Evolutionary conservation across 2,797 vertebrate species (phyloP), one percentile per base, ranked within the genome.

Genomic region (Crenuchus spilurus): DNA sequence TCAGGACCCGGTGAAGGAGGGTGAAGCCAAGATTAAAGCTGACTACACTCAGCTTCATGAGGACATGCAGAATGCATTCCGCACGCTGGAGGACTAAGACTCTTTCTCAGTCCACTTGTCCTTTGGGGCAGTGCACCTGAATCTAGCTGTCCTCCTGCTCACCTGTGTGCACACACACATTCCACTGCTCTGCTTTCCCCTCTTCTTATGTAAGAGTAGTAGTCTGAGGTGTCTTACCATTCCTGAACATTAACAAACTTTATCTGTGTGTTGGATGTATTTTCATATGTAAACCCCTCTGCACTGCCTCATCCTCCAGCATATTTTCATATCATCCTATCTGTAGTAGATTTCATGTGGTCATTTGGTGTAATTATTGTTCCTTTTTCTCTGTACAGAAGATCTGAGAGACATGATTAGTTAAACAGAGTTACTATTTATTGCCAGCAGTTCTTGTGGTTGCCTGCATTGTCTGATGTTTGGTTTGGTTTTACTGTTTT

Each of bases 61-160:
- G 88, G 97, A 99, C 82, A 99, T 99, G 97, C 97, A 98, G 90
- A 99, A 96, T 49, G 90, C 93, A 51, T 99, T 99, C 93, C 93
- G 96, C 81, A 94, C 95, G 64, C 92, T 99, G 82, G 97, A 99
- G 75, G 92, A 93, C 80, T 93, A 76, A 87, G 1, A 31, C 74
- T 37, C 22, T 30, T 22, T 16, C 62, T 8, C 3, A 2, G 28
- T 42, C 48, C 26, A n/a, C 31, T 37, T 22, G 2, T 70, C 22
- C 24, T 26, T 48, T 75, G 46, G 72, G 60, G 44, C 61, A 78
- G 60, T 57, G 80, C 72, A 35, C 61, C 67, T 54, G 37, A 51
- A 54, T 9, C 46, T 61, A 1, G 49, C 42, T 35, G 46, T 30
- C 26, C 30, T 24, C 26, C 10, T 39, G n/a, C 63, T 13, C 16